Conservation (phyloP, 2,113 vertebrate genomes). For the Cyprinus carpio region DNA sequence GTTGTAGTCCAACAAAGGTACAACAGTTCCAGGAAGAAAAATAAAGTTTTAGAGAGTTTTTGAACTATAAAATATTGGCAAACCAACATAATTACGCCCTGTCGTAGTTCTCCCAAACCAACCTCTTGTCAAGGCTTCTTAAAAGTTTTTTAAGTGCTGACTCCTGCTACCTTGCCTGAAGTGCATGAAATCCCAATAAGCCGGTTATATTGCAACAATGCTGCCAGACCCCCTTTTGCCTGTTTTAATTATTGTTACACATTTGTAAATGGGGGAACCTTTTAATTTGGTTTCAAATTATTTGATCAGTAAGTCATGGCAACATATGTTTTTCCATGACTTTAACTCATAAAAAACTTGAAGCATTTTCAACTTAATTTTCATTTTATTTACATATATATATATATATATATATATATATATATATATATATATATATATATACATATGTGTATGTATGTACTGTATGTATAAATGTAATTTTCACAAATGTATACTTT, state of each 20-base stretch:
- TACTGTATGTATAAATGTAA: too few relatives aligned
- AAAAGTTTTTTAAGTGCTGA: slow-evolving; percentile 5
- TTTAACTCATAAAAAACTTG: too few relatives aligned
- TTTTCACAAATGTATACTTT: too few relatives aligned
- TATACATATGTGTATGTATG: too few relatives aligned
- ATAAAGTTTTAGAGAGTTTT: not conserved
- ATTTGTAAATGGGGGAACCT: not conserved
- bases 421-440: too few relatives aligned
- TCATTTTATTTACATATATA: too few relatives aligned
- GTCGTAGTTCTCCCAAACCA: slow-evolving; percentile 5
- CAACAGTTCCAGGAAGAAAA: slow-evolving; percentile 1
- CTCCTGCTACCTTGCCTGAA: not conserved
- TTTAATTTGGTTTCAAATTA: too few relatives aligned
- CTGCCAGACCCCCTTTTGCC: not conserved
- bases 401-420: too few relatives aligned
- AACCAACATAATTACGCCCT: not conserved
- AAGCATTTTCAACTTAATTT: too few relatives aligned
- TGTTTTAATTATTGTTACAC: not conserved
- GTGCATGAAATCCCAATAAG: not conserved
- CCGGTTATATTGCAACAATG: not conserved
- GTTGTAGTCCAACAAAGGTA: slow-evolving; percentile 9
- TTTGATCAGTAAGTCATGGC: not conserved
- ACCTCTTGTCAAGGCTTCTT: not conserved
- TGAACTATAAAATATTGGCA: not conserved
- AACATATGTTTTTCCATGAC: too few relatives aligned